These are phyloP conservation scores for Tretioscincus oriximinensis DNA, from an alignment of 2,113 vertebrate genomes.

Conservation along the genomic window DNA sequence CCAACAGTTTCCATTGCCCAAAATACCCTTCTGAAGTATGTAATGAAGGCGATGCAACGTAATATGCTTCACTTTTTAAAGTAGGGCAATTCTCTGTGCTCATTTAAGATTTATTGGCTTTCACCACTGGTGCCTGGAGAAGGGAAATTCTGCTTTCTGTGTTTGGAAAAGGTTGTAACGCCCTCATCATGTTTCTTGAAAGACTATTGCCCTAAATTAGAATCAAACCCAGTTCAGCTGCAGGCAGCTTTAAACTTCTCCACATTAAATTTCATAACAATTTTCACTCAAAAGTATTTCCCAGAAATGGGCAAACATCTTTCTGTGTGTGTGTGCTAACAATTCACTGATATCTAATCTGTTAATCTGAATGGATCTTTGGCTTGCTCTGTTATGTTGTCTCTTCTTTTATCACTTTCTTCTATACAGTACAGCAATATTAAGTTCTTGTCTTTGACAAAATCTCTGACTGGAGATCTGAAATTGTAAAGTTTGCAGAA, in stretches of 20 bases:
- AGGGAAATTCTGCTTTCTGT: not conserved
- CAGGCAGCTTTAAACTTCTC: not conserved
- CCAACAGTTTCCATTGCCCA: constrained; percentile 32
- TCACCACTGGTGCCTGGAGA: not conserved
- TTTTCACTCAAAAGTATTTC: not conserved
- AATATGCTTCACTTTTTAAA: constrained; percentile 6
- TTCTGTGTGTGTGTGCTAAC: not conserved
- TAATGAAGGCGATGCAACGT: constrained; percentile 10
- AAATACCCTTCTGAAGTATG: constrained; percentile 34
- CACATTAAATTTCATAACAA: not conserved
- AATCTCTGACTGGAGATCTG: not conserved
- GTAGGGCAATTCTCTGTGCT: constrained; percentile 4
- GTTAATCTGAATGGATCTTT: not conserved
- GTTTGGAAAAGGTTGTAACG: not conserved
- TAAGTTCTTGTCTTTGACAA: not conserved
- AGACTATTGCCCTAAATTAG: not conserved
- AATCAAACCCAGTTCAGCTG: not conserved
- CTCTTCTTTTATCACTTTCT: not conserved
- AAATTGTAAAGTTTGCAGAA: not conserved
- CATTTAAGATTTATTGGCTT: constrained; percentile 16
- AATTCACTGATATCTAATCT: not conserved
- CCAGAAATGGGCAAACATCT: not conserved
- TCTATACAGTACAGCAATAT: too few relatives aligned
- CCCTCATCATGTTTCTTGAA: not conserved
- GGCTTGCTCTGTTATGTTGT: not conserved